Conservation (phyloP, 1,140 invertebrate genomes). For the Aporrectodea caliginosa region DNA sequence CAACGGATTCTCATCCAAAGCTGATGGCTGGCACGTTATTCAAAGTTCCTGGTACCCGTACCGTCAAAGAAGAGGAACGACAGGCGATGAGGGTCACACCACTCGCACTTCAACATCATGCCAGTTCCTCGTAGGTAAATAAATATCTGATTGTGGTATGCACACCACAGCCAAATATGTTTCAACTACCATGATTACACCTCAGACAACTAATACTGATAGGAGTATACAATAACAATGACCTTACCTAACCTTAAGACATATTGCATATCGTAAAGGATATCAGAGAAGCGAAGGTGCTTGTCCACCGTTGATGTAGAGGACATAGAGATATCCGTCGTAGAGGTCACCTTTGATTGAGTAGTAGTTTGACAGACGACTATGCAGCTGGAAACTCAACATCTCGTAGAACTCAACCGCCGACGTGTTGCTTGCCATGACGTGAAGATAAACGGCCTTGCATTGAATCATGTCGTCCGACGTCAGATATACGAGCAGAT, state of each 20-base stretch:
- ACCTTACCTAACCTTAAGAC: too few relatives aligned
- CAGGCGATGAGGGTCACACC: too few relatives aligned
- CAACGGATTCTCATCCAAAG: too few relatives aligned
- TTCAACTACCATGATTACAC: background rate
- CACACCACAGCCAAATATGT: background rate
- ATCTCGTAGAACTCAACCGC: constrained; percentile 94
- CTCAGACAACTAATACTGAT: background rate
- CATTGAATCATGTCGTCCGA: constrained; percentile 65
- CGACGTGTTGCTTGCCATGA: constrained; percentile 84
- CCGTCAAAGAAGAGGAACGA: too few relatives aligned
- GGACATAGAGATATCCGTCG: constrained; percentile 93
- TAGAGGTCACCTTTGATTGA: constrained; percentile 84
- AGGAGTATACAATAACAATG: background rate
- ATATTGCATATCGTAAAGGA: constrained; percentile 53
- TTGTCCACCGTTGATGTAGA: constrained; percentile 94
- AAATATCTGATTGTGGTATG: background rate
- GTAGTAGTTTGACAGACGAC: constrained; percentile 94
- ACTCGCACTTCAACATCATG: too few relatives aligned
- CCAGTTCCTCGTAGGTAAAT: background rate
- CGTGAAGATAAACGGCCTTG: constrained; percentile 93
- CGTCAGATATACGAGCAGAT: constrained; percentile 72
- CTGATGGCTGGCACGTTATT: too few relatives aligned
- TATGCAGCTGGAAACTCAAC: constrained; percentile 74
- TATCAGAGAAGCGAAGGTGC: constrained; percentile 71
- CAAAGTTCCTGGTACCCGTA: too few relatives aligned